A percentile compares a stretch with the other conserved stretches of the same genome.
phyloP scores from a whole-genome alignment of 2,888 invertebrate species.

The Metopia argyrocephala region DNA sequence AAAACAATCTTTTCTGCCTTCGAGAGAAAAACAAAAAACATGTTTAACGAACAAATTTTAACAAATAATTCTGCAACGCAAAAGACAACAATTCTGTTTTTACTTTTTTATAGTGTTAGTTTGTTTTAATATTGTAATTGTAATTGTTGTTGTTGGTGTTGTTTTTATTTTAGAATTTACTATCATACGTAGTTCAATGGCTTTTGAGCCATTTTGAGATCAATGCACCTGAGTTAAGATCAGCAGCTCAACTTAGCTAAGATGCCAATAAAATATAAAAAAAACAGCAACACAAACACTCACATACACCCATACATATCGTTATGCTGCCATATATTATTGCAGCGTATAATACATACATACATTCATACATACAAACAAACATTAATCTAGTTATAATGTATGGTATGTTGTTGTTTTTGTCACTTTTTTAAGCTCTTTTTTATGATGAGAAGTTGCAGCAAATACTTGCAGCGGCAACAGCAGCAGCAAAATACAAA shows the following conservation, averaged over 20 bases:
- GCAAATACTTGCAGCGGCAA: constrained; percentile 32
- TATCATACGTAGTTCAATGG: constrained; percentile 73
- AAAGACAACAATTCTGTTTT: constrained; percentile 52
- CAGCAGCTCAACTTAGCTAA: constrained; percentile 35
- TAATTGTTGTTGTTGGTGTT: constrained; percentile 1
- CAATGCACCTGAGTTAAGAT: constrained; percentile 73
- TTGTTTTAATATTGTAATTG: background rate
- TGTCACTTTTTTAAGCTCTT: constrained; percentile 32
- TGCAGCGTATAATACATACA: no score
- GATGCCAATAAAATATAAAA: background rate
- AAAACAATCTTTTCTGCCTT: no score
- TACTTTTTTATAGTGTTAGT: no score
- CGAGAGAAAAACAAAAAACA: constrained; percentile 36
- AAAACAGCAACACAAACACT: background rate
- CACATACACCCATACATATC: constrained; percentile 29
- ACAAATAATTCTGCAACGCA: constrained; percentile 56
- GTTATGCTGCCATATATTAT: background rate
- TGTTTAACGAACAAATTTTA: constrained; percentile 22
- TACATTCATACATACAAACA: constrained; percentile 20
- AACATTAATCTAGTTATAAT: constrained; percentile 51
- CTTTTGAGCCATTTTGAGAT: constrained; percentile 77
- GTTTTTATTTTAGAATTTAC: constrained; percentile 47
- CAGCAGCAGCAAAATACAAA: background rate
- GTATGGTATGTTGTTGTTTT: constrained; percentile 20
- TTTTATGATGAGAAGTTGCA: constrained; percentile 13